Evolutionary conservation across 2,888 invertebrate genomes (phyloP).

Genomic region (Anodontia alba): DNA sequence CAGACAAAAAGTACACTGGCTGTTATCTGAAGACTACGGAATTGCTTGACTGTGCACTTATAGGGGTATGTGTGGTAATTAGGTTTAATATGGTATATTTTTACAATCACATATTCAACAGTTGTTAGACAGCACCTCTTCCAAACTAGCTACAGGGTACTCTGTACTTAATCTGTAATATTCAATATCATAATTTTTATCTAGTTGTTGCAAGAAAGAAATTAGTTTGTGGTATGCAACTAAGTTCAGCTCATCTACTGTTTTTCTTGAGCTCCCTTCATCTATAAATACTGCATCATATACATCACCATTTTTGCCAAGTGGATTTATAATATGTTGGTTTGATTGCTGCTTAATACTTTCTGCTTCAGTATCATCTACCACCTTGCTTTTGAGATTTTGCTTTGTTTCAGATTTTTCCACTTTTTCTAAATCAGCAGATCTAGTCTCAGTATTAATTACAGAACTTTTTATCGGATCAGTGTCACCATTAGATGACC

Average conservation of each 20-base stretch:
- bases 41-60: too few species aligned
- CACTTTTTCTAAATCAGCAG: not conserved
- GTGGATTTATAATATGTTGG: not conserved
- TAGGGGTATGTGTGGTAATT: too few species aligned
- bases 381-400: not conserved
- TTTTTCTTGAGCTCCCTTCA: not conserved
- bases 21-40: too few species aligned
- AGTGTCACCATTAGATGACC: not conserved
- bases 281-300: not conserved
- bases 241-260: not conserved
- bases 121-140: not conserved
- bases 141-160: not conserved
- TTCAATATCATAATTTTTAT: slow-evolving; percentile 6
- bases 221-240: not conserved
- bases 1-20: too few species aligned
- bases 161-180: not conserved
- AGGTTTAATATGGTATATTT: too few species aligned
- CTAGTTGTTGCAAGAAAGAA: not conserved
- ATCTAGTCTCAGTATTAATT: not conserved
- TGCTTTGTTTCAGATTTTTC: not conserved
- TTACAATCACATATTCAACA: too few species aligned
- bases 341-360: too few species aligned
- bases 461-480: not conserved
- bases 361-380: too few species aligned
- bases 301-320: not conserved